phyloP scores from a whole-genome alignment of 2,888 invertebrate species.

The Seira ritae region DNA sequence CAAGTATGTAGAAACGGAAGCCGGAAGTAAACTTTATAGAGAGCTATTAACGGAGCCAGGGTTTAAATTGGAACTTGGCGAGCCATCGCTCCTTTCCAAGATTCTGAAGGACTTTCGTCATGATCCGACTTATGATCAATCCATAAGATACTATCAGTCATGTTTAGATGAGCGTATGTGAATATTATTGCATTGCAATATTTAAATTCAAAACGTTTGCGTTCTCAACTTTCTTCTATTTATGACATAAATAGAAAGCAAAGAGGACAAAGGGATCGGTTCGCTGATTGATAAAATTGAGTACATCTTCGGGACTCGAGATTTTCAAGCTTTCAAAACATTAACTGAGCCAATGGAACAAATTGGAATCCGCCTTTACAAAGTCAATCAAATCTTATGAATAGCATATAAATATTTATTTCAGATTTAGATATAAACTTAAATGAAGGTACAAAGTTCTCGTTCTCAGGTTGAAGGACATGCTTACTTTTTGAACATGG shows the following conservation, averaged over 20 bases:
- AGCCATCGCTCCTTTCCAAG: constrained; percentile 20
- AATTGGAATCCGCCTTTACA: constrained; percentile 15
- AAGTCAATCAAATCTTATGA: too few species aligned
- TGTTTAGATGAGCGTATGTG: constrained; percentile 36
- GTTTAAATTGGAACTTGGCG: constrained; percentile 21
- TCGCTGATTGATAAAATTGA: constrained; percentile 9
- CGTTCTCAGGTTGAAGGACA: constrained; percentile 20
- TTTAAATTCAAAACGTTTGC: too few species aligned
- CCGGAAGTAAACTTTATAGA: neutral
- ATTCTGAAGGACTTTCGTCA: constrained; percentile 18
- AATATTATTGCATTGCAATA: too few species aligned
- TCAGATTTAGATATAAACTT: too few species aligned
- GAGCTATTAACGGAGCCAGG: neutral
- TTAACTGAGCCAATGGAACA: constrained; percentile 17
- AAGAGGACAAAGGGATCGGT: too few species aligned
- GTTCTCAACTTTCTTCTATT: too few species aligned
- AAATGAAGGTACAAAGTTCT: too few species aligned
- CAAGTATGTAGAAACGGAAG: constrained; percentile 17
- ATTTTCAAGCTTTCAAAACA: constrained; percentile 1
- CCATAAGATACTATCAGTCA: constrained; percentile 33
- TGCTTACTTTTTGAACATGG: constrained; percentile 23
- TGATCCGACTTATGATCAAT: neutral
- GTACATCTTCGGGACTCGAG: constrained; percentile 13
- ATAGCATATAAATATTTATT: too few species aligned
- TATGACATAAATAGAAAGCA: too few species aligned